These are phyloP conservation scores for Sinopyrophorus schimmeli DNA, from an alignment of 2,888 invertebrate species.

Conservation along the genomic window DNA sequence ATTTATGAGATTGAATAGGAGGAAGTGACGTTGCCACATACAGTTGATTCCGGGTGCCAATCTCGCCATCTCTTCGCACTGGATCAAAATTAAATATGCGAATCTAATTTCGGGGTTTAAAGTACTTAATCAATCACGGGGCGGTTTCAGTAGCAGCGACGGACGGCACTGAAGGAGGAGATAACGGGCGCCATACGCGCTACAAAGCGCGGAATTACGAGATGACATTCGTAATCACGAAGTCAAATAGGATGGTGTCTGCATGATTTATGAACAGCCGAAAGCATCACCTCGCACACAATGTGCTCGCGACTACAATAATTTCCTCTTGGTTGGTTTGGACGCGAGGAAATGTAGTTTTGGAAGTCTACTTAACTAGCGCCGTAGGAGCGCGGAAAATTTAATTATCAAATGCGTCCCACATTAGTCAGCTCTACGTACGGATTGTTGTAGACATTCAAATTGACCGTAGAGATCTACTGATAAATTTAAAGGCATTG, in stretches of 20 bases:
- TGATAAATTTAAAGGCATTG: slow-evolving; percentile 47
- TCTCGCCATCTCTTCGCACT: slow-evolving; percentile 42
- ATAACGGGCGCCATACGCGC: slow-evolving; percentile 36
- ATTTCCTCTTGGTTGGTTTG: slow-evolving; percentile 45
- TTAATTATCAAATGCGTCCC: slow-evolving; percentile 53
- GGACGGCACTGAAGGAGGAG: slow-evolving; percentile 38
- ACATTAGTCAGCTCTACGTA: slow-evolving; percentile 48
- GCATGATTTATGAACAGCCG: slow-evolving; percentile 50
- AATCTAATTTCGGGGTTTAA: slow-evolving; percentile 53
- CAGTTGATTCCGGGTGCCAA: slow-evolving; percentile 39
- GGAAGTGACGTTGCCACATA: slow-evolving; percentile 48
- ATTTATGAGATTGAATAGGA: slow-evolving; percentile 51
- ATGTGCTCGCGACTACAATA: slow-evolving; percentile 48
- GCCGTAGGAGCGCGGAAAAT: slow-evolving; percentile 41
- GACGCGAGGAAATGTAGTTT: slow-evolving; percentile 35
- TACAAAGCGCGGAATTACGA: slow-evolving; percentile 47
- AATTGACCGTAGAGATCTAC: slow-evolving; percentile 51
- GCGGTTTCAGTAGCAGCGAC: slow-evolving; percentile 37
- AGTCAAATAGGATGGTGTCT: slow-evolving; percentile 49
- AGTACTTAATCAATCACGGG: slow-evolving; percentile 55
- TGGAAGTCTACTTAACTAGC: slow-evolving; percentile 35
- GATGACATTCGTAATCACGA: slow-evolving; percentile 52
- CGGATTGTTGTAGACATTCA: slow-evolving; percentile 50
- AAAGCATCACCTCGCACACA: slow-evolving; percentile 47
- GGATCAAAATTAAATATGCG: slow-evolving; percentile 54